Base-by-base conservation (phyloP, 2,888 invertebrate species). In the Blastobasis lacticolella region DNA sequence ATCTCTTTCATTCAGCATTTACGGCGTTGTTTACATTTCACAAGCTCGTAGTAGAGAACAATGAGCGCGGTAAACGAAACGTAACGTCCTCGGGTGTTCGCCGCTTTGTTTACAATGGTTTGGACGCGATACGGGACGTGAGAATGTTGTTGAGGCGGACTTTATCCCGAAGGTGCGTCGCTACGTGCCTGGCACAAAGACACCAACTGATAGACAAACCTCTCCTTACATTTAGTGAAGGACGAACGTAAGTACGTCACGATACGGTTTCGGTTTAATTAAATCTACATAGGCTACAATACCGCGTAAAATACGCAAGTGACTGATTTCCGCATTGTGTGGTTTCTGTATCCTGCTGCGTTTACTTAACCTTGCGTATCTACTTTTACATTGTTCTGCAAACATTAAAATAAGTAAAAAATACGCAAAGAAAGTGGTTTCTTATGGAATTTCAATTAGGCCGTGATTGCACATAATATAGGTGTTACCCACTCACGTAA, bases 131-230 rank as follows among this genome's bases (percentile, higher is more conserved):
- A 71, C 69, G 67, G 73, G 78, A 85, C 87, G 87, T 87, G 87
- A 87, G 87, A 87, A 84, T 77, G 75, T 79, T 68, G 75, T 75
- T 77, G 73, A 73, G 72, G 73, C 69, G 66, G 73, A 75, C 75
- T 75, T 72, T 74, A 77, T 77, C 78, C 75, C 67, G 66, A 65
- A 66, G 64, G 65, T 66, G 59, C 66, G 61, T 57, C 59, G 64
- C 77, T 83, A 84, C 84, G 84, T 82, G 84, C 75, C 65, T 57
- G 57, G 62, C 67, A 81, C 78, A 81, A 82, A 71, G 73, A 65
- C 63, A 68, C 68, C 70, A 67, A 66, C 66, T 70, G 43, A 43
- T 43, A 10, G 41, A 10, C 37, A 42, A 5, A 23, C 8, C 23
- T 45, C 7, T 45, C 7, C 37, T 4, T 77, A 74, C 72, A 76